Evolutionary conservation across 23 tunicate genomes (phyloP).

Genomic region (Ciona savignyi): DNA sequence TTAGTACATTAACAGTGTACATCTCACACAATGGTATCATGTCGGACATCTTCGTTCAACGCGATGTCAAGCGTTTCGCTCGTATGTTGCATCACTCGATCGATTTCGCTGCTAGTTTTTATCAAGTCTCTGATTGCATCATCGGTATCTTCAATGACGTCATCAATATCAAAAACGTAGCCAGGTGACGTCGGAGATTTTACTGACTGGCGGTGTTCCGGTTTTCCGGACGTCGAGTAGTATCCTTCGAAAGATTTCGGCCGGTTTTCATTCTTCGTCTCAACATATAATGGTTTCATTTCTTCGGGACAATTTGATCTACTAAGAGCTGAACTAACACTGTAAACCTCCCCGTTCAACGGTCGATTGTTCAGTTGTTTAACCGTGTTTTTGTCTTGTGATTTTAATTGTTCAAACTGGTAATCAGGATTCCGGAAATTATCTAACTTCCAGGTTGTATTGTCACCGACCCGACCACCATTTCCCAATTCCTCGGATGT

Average conservation of each 20-base stretch:
- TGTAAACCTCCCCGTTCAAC: neutral
- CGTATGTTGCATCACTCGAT: constrained; percentile 35
- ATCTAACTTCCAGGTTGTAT: neutral
- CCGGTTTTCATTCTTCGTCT: neutral
- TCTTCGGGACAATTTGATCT: neutral
- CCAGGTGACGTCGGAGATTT: constrained; percentile 10
- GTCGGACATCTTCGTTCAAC: neutral
- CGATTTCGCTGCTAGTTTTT: constrained; percentile 49
- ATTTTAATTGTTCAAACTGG: neutral
- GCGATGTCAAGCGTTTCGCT: constrained; percentile 18
- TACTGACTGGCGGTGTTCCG: neutral
- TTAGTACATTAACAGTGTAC: no score
- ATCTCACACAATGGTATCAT: no score
- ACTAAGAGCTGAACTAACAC: neutral
- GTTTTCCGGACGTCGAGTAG: neutral
- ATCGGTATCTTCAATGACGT: constrained; percentile 44
- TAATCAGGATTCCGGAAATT: no score
- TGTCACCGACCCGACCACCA: neutral
- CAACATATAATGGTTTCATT: neutral
- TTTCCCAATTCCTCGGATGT: neutral
- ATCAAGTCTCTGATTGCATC: constrained; percentile 47
- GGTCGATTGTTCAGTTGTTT: neutral
- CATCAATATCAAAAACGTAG: constrained; percentile 44
- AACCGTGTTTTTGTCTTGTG: neutral
- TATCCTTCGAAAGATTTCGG: neutral